These are phyloP conservation scores for Temnothorax rugatulus DNA, from an alignment of 2,888 invertebrate genomes.

Conservation along the genomic window DNA sequence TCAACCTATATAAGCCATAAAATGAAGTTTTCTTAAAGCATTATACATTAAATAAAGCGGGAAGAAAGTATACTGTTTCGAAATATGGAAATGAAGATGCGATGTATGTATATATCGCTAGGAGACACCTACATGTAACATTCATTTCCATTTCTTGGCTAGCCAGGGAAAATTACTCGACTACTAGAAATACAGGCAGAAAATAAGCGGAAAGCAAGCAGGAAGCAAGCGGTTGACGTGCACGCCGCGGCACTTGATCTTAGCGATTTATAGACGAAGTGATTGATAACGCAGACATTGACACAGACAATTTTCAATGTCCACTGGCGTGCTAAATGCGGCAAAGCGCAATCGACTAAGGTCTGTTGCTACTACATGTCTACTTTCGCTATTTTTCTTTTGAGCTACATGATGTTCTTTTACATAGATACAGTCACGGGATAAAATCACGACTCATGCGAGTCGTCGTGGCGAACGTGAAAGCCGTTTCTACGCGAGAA, in stretches of 20 bases:
- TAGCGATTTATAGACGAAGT: neutral
- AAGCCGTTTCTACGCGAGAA: neutral
- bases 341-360: neutral
- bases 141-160: neutral
- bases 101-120: neutral
- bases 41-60: neutral
- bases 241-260: neutral
- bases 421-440: neutral
- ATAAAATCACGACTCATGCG: slow-evolving; percentile 25
- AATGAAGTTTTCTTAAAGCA: neutral
- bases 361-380: neutral
- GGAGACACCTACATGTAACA: neutral
- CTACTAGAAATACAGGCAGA: neutral
- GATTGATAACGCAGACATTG: slow-evolving; percentile 48
- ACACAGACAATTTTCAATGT: slow-evolving; percentile 57
- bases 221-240: neutral
- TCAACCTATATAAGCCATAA: neutral
- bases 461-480: neutral
- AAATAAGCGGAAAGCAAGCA: neutral
- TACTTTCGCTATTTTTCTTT: slow-evolving; percentile 21
- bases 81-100: neutral
- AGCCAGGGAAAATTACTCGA: neutral
- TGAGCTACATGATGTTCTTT: neutral
- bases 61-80: neutral
- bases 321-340: slow-evolving; percentile 29